A percentile compares a stretch with the other conserved stretches of the same genome.
Evolutionary conservation across 2,888 invertebrate genomes (phyloP).

Genomic region (Drosophila neonasuta): DNA sequence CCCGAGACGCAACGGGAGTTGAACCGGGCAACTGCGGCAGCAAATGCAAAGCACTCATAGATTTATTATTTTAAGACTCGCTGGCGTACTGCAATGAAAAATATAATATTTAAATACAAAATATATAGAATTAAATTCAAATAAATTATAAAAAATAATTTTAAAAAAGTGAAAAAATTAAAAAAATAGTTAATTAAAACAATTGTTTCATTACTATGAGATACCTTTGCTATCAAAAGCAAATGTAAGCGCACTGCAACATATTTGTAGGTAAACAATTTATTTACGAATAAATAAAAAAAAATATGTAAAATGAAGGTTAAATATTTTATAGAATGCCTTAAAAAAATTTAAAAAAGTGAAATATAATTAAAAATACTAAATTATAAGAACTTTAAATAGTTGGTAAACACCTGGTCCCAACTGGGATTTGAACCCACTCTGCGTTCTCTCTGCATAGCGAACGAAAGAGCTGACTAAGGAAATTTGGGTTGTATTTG

Average conservation of each 20-base stretch:
- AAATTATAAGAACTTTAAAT: not conserved
- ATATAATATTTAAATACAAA: too few species aligned
- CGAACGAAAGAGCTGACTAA: not conserved
- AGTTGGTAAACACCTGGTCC: not conserved
- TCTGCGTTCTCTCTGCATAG: not conserved
- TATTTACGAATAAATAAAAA: not conserved
- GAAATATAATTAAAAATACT: not conserved
- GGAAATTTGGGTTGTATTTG: not conserved
- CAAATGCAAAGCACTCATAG: too few species aligned
- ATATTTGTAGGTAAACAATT: not conserved
- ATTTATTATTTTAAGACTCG: too few species aligned
- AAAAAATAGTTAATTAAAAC: too few species aligned
- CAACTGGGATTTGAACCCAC: not conserved
- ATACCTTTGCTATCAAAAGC: too few species aligned
- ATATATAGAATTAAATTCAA: too few species aligned
- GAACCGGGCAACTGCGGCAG: constrained; percentile 12
- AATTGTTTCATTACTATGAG: too few species aligned
- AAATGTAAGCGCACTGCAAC: not conserved
- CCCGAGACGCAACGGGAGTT: not conserved
- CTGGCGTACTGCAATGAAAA: not conserved
- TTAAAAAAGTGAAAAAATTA: too few species aligned
- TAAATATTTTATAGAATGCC: not conserved
- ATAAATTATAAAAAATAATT: too few species aligned
- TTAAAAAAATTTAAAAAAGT: not conserved
- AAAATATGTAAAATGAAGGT: not conserved